These are phyloP conservation scores for Carettochelys insculpta DNA, from an alignment of 2,113 vertebrate genomes.

Conservation along the genomic window DNA sequence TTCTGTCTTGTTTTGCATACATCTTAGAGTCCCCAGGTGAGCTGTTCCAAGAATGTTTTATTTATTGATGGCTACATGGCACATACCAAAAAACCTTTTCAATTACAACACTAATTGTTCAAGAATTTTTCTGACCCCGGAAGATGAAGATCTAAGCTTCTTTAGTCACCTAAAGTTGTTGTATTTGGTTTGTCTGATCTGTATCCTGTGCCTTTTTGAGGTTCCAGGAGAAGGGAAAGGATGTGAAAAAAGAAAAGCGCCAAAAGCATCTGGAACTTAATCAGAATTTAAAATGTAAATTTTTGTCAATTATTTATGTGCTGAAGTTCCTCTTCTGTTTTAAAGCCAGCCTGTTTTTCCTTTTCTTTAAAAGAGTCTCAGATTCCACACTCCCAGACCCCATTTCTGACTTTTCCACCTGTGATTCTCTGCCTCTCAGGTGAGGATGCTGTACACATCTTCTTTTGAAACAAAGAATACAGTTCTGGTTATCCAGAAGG, in stretches of 20 bases:
- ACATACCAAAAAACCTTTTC: background rate
- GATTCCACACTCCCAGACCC: too few relatives aligned
- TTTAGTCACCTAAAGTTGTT: background rate
- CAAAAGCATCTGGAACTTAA: background rate
- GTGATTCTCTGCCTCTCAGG: background rate
- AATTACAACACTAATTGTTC: background rate
- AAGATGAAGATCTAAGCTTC: background rate
- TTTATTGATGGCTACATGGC: background rate
- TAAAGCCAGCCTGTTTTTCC: background rate
- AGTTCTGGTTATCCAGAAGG: background rate
- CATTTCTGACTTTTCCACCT: background rate
- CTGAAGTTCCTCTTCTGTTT: background rate
- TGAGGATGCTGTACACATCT: background rate
- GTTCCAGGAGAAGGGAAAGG: background rate
- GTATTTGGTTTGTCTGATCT: background rate
- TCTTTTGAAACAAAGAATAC: background rate
- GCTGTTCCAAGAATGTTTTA: background rate
- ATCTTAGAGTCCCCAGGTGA: background rate
- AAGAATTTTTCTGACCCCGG: background rate
- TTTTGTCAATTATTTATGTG: background rate
- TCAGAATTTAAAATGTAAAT: background rate
- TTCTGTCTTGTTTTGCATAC: background rate
- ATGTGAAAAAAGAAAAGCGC: background rate
- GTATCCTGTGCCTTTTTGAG: accelerated
- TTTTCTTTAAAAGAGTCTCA: background rate